These are phyloP conservation scores for Petroica traversi DNA, from an alignment of 2,113 vertebrate genomes.

Conservation along the genomic window DNA sequence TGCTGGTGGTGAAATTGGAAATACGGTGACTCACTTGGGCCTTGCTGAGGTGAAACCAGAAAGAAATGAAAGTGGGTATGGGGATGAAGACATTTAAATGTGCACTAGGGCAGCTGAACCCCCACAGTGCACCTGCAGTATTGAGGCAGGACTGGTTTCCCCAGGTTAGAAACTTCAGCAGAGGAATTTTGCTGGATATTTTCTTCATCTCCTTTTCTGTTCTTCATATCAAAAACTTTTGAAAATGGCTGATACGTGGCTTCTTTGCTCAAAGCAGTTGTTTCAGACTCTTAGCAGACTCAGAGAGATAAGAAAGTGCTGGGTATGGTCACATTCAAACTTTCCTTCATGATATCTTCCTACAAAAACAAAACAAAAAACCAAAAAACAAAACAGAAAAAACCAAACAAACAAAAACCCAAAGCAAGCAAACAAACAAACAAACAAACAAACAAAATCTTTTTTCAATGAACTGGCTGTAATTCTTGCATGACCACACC, in stretches of 20 bases:
- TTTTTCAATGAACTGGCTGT: not conserved
- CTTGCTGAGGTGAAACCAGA: not conserved
- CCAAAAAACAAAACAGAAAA: too few relatives aligned
- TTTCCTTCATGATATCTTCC: not conserved
- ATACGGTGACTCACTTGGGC: fast-evolving
- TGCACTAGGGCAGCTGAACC: not conserved
- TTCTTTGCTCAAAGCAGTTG: not conserved
- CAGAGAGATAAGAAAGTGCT: not conserved
- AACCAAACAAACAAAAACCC: too few relatives aligned
- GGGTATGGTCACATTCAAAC: not conserved
- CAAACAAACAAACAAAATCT: too few relatives aligned
- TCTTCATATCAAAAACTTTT: not conserved
- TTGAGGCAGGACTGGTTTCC: not conserved
- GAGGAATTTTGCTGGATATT: not conserved
- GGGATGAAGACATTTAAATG: not conserved
- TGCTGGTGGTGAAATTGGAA: not conserved
- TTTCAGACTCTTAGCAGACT: not conserved
- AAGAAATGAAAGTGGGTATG: fast-evolving
- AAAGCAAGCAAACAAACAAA: too few relatives aligned
- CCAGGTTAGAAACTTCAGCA: fast-evolving
- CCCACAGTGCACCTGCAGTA: fast-evolving
- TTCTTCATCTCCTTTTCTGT: not conserved
- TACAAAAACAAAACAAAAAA: too few relatives aligned
- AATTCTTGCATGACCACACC: not conserved
- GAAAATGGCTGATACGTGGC: not conserved